Evolutionary conservation across 37 sponge, comb jelly and placozoan genomes (phyloP), one percentile per base, ranked within the genome.

Genomic region (Chondrilla cf. caribensis): DNA sequence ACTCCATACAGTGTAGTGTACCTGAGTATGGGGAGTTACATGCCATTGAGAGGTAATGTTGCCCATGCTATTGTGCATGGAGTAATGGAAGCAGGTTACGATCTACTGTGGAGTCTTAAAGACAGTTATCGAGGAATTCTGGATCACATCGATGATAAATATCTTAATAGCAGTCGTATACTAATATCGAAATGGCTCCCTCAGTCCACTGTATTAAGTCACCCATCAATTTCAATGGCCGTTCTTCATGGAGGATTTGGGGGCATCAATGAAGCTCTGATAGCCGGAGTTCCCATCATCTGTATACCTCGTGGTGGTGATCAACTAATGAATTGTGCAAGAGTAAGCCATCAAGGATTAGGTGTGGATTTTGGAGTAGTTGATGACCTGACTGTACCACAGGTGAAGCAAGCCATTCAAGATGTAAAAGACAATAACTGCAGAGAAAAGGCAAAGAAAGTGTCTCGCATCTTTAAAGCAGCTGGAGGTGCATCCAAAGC

Each of bases 201-300:
- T 40, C 86, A 86, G 72, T 15, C 54, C 14, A n/a, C 67, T 42
- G 59, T 80, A 2, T 38, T 86, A 35, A 21, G 43, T 31, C 86
- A 86, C 35, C 38, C 58, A 41, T 39, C 72, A 28, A 58, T 80
- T 31, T 19, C 31, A 24, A 43, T 86, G 28, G 80, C 81, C 0
- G 58, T 80, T 33, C 58, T 79, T 0, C 81, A 86, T 60, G 44
- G 86, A 76, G 86, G 86, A 17, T 19, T 79, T 24, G 72, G 72
- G 0, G 86, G 81, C 0, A 19, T 86, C 29, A 67, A 79, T 17
- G 86, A 86, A 19, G 86, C 86, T 1, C 57, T 86, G 26, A 24
- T 36, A 21, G 26, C 54, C 6, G 60, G 60, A 66, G 81, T 80
- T 2, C 81, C 86, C 9, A 58, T 86, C 41, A 79, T 86, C 29